Conservation (phyloP, 2,888 invertebrate species). For the Pinctada fucata region DNA sequence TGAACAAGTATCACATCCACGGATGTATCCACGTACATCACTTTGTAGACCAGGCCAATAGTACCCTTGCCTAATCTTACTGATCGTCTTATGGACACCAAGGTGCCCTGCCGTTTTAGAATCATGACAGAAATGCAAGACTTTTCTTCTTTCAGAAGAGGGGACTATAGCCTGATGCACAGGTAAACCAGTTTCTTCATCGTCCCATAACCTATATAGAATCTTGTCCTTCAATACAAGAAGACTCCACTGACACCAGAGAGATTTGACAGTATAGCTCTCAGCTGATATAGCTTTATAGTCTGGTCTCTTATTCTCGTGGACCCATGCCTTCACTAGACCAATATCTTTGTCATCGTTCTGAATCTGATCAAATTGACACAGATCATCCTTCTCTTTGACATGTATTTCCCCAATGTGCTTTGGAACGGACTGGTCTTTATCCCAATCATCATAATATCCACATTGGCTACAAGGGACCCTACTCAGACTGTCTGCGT, state of each 20-base stretch:
- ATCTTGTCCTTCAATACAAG: neutral
- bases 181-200: neutral
- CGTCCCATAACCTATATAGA: constrained; percentile 9
- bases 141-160: neutral
- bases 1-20: constrained; percentile 17
- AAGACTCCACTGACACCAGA: constrained; percentile 17
- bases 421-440: neutral
- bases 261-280: constrained; percentile 1
- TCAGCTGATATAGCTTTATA: neutral
- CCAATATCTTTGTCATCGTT: constrained; percentile 10
- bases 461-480: constrained; percentile 7
- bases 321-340: constrained; percentile 14
- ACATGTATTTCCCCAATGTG: neutral
- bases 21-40: constrained; percentile 16
- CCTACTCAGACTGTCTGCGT: constrained; percentile 4
- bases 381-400: neutral
- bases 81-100: constrained; percentile 13
- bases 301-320: neutral
- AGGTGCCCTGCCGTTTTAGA: no score
- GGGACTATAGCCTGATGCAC: constrained; percentile 5
- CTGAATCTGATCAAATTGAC: neutral
- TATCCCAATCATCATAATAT: constrained; percentile 19
- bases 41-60: constrained; percentile 17
- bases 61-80: constrained; percentile 11
- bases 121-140: constrained; percentile 13